These are phyloP conservation scores for Pasiphila rectangulata DNA, from an alignment of 2,888 invertebrate genomes.

Conservation along the genomic window DNA sequence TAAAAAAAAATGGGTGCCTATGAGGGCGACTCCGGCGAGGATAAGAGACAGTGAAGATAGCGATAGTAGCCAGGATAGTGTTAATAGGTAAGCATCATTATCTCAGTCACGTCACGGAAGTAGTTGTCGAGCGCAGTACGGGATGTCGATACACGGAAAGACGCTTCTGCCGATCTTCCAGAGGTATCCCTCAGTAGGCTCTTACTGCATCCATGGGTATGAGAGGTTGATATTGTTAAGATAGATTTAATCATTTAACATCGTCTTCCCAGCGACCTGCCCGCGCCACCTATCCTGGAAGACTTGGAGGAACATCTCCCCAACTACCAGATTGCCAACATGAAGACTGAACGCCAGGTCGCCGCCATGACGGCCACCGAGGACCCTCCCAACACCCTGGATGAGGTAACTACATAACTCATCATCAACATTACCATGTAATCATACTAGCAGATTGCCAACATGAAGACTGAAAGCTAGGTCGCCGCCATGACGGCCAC, in stretches of 20 bases:
- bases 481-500: slow-evolving; percentile 27
- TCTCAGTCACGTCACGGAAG: no score
- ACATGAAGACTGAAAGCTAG: slow-evolving; percentile 40
- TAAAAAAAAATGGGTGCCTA: slow-evolving; percentile 20
- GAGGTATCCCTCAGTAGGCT: no score
- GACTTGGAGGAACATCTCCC: slow-evolving; percentile 68
- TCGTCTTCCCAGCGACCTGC: slow-evolving; percentile 14
- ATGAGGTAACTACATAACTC: slow-evolving; percentile 3
- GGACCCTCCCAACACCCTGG: slow-evolving; percentile 8
- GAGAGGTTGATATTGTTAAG: no score
- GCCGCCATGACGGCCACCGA: slow-evolving; percentile 25
- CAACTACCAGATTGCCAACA: slow-evolving; percentile 62
- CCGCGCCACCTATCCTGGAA: slow-evolving; percentile 35
- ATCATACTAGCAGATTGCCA: slow-evolving; percentile 65
- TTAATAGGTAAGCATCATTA: slow-evolving; percentile 22
- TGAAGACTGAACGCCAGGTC: slow-evolving; percentile 35
- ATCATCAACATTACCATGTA: no score
- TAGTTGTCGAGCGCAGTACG: no score
- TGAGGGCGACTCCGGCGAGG: slow-evolving; percentile 3
- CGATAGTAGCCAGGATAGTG: slow-evolving; percentile 25
- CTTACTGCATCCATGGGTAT: no score
- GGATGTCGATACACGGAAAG: no score
- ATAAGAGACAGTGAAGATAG: slow-evolving; percentile 18
- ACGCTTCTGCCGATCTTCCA: no score
- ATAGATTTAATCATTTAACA: no score